Evolutionary conservation across 1,140 invertebrate genomes (phyloP).

Genomic region (Babylonia areolata): DNA sequence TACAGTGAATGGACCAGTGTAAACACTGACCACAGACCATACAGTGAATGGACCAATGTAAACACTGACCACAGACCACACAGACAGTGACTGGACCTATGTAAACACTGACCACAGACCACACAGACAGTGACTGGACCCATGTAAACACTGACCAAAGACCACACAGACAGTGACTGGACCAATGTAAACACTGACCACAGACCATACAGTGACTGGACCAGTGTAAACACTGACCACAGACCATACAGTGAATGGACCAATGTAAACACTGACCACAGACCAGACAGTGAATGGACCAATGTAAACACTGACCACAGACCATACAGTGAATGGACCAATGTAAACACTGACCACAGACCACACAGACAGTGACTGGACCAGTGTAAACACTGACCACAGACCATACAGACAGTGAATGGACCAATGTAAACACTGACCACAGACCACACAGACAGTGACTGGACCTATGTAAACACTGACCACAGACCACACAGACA

Average conservation of each 20-base stretch:
- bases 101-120: background rate
- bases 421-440: no score
- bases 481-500: background rate
- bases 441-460: background rate
- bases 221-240: background rate
- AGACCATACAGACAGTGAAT: background rate
- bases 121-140: background rate
- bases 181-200: background rate
- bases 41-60: no score
- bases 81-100: no score
- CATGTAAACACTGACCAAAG: background rate
- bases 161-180: background rate
- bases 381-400: constrained; percentile 54
- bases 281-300: background rate
- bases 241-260: background rate
- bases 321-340: no score
- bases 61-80: background rate
- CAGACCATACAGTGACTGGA: background rate
- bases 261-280: background rate
- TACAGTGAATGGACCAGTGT: no score
- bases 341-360: background rate
- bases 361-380: background rate
- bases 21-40: constrained; percentile 57
- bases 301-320: background rate
- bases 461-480: no score